These are phyloP conservation scores for Spheniscus humboldti DNA, from an alignment of 2,797 vertebrate species.

Conservation along the genomic window DNA sequence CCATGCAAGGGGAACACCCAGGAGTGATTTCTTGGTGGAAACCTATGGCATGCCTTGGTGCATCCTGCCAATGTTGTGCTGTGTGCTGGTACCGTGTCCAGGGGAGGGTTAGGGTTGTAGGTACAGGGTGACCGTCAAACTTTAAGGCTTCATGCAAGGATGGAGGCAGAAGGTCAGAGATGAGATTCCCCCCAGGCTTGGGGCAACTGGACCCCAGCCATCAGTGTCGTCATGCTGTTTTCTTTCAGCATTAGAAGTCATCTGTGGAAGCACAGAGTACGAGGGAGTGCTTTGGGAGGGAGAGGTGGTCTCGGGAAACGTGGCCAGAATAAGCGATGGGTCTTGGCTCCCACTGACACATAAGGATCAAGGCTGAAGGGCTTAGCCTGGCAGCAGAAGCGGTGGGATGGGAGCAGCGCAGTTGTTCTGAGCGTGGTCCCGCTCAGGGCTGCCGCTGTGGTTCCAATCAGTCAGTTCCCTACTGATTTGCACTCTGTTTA, in stretches of 20 bases:
- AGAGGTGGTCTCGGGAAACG: not conserved
- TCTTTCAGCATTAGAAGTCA: not conserved
- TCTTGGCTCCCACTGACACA: not conserved
- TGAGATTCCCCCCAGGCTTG: not conserved
- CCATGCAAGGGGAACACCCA: not conserved
- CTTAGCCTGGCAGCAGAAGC: not conserved
- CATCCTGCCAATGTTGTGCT: not conserved
- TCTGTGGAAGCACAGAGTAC: not conserved
- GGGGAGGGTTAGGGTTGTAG: not conserved
- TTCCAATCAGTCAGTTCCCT: not conserved
- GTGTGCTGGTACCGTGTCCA: not conserved
- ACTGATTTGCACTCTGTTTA: not conserved
- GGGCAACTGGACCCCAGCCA: not conserved
- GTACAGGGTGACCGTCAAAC: not conserved
- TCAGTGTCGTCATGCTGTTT: fast-evolving
- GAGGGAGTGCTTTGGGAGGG: not conserved
- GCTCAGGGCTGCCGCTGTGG: not conserved
- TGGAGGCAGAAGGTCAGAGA: not conserved
- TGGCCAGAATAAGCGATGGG: not conserved
- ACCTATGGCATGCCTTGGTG: fast-evolving
- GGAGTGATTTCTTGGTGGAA: not conserved
- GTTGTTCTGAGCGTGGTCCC: not conserved
- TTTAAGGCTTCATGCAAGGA: not conserved
- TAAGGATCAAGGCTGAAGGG: not conserved
- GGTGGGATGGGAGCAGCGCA: not conserved